These are phyloP conservation scores for Uropsilus gracilis DNA, from an alignment of 2,113 vertebrate species.

Conservation along the genomic window DNA sequence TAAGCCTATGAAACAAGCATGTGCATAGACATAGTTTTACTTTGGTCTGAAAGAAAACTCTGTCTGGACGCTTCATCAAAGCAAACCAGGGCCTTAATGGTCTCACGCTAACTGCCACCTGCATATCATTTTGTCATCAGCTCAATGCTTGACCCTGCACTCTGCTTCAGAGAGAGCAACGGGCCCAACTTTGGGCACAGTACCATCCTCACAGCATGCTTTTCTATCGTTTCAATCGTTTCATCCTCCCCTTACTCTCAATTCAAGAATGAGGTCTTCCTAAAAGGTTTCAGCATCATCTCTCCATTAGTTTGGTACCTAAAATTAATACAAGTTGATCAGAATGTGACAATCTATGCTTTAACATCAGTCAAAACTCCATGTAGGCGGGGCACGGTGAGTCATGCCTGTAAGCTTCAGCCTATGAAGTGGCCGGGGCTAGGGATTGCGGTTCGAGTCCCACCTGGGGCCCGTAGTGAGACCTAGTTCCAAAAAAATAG, in stretches of 20 bases:
- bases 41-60: not conserved
- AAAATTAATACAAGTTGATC: not conserved
- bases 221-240: not conserved
- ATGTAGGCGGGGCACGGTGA: no score
- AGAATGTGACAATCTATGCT: not conserved
- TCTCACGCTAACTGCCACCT: not conserved
- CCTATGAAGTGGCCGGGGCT: no score
- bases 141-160: not conserved
- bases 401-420: no score
- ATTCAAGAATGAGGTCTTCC: not conserved
- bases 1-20: not conserved
- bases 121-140: not conserved
- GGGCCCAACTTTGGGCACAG: not conserved
- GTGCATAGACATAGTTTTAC: not conserved
- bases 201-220: not conserved
- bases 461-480: no score
- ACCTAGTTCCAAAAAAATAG: no score
- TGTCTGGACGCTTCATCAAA: not conserved
- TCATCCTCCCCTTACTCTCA: not conserved
- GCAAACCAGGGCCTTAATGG: not conserved
- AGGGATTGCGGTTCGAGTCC: no score
- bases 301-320: not conserved
- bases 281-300: not conserved
- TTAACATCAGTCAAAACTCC: not conserved
- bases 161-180: not conserved